Conservation (phyloP, 2,888 invertebrate genomes). For the Anthrax anthrax region DNA sequence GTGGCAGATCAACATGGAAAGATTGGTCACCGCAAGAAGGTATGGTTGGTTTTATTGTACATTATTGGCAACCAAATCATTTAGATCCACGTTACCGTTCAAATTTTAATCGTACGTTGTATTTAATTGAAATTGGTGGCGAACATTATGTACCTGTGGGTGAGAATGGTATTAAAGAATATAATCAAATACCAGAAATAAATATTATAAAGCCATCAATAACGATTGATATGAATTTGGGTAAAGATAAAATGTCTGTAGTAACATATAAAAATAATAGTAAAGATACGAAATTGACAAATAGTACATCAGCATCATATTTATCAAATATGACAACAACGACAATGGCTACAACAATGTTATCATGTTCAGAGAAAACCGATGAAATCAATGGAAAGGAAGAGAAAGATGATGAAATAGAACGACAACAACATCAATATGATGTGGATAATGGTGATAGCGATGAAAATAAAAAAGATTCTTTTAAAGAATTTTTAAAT, state of each 20-base stretch:
- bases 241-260: background rate
- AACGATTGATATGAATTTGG: background rate
- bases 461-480: background rate
- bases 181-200: constrained; percentile 26
- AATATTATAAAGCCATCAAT: background rate
- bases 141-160: constrained; percentile 88
- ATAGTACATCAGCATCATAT: background rate
- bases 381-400: too few relatives aligned
- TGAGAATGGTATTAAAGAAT: constrained; percentile 65
- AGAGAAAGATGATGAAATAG: too few relatives aligned
- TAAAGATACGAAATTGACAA: background rate
- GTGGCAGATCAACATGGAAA: constrained; percentile 80
- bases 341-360: too few relatives aligned
- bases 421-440: too few relatives aligned
- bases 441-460: background rate
- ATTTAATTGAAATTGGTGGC: constrained; percentile 86
- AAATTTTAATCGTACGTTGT: constrained; percentile 81
- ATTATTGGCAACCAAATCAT: constrained; percentile 90
- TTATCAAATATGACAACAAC: background rate
- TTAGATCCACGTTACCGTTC: constrained; percentile 74
- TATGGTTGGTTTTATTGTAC: constrained; percentile 88
- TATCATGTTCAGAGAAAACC: background rate
- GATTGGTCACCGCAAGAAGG: constrained; percentile 81
- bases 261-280: background rate
- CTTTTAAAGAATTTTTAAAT: background rate